Conservation (phyloP, 1,140 invertebrate species). For the Pentalonia nigronervosa region DNA sequence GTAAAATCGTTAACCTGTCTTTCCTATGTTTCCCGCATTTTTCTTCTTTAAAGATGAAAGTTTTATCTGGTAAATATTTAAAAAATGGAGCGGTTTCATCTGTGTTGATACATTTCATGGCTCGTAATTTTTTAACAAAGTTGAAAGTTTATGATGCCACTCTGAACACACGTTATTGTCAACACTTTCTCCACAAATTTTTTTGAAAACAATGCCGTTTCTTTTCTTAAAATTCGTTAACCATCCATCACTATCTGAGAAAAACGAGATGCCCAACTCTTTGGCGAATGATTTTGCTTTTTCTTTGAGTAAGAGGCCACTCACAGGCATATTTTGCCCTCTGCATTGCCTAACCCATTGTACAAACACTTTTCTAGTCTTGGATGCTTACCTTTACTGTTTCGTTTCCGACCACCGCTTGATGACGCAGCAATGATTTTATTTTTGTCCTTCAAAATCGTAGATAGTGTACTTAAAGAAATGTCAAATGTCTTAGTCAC, state of each 20-base stretch:
- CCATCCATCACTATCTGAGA: not conserved
- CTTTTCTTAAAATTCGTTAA: constrained; percentile 6
- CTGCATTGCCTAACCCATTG: constrained; percentile 29
- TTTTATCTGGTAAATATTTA: constrained; percentile 63
- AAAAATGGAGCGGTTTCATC: constrained; percentile 49
- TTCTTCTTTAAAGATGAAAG: no score
- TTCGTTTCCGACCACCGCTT: no score
- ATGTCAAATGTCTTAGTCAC: no score
- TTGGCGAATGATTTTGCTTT: no score
- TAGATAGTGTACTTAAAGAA: no score
- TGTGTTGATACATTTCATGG: constrained; percentile 36
- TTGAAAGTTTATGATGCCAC: not conserved
- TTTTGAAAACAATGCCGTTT: not conserved
- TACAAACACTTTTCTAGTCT: not conserved
- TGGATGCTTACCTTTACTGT: not conserved
- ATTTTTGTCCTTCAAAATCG: no score
- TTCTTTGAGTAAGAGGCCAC: constrained; percentile 25
- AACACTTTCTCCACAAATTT: not conserved
- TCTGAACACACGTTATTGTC: not conserved
- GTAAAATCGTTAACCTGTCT: no score
- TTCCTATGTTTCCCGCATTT: no score
- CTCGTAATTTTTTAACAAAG: constrained; percentile 10
- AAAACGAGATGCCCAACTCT: constrained; percentile 21
- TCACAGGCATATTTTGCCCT: constrained; percentile 17
- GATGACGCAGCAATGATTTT: no score